Evolutionary conservation across 2,797 vertebrate genomes (phyloP).

Genomic region (Octomys mimax): DNA sequence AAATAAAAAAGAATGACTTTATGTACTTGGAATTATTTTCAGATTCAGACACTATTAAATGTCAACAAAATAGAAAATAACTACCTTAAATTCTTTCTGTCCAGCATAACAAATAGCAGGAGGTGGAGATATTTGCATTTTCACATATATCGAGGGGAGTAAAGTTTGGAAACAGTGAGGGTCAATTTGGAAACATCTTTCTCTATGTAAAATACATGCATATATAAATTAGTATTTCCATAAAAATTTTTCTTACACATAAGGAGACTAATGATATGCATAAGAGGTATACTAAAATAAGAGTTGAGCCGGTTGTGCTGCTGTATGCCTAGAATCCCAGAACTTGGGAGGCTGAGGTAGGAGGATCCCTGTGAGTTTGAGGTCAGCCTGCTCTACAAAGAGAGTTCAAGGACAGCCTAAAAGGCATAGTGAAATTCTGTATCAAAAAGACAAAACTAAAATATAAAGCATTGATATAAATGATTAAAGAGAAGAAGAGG

Average conservation of each 20-base stretch:
- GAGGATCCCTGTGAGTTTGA: neutral
- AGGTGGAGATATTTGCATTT: neutral
- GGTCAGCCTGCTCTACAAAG: neutral
- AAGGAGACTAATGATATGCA: neutral
- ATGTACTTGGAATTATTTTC: neutral
- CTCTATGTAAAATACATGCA: neutral
- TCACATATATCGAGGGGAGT: neutral
- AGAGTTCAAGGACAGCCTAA: neutral
- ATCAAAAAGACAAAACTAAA: neutral
- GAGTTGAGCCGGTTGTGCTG: neutral
- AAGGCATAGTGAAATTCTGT: neutral
- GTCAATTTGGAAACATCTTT: neutral
- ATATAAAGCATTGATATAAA: neutral
- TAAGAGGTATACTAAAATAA: neutral
- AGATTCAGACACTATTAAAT: neutral
- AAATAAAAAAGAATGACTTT: neutral
- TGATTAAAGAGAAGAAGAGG: neutral
- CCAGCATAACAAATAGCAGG: neutral
- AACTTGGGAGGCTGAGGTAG: neutral
- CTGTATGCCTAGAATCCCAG: neutral
- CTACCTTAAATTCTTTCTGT: neutral
- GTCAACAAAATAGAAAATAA: neutral
- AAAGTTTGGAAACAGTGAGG: neutral
- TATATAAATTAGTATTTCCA: neutral
- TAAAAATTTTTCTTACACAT: neutral